Evolutionary conservation across 2,888 invertebrate species (phyloP).

Genomic region (Polyommatus iphigenia): DNA sequence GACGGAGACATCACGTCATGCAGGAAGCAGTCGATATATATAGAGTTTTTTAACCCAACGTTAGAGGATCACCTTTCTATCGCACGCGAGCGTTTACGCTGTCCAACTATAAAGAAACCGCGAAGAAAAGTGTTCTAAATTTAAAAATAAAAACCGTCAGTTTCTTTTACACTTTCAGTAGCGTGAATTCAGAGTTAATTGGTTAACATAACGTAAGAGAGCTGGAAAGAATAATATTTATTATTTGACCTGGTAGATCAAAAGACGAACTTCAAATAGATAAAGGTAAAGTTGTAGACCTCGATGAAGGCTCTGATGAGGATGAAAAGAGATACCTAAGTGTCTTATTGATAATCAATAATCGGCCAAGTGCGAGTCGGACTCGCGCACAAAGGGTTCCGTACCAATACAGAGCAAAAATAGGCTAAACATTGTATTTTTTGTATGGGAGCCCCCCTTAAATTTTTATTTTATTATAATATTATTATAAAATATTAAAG

Average conservation of each 20-base stretch:
- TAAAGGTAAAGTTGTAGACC: background rate
- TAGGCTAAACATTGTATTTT: no score
- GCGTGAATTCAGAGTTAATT: no score
- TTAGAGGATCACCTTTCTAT: slow-evolving; percentile 32
- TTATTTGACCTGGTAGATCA: background rate
- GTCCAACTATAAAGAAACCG: slow-evolving; percentile 21
- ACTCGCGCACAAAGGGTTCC: no score
- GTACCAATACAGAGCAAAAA: no score
- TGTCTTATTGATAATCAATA: background rate
- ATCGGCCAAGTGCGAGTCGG: no score
- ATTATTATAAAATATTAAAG: no score
- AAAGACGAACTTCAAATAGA: background rate
- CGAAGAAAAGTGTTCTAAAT: slow-evolving; percentile 20
- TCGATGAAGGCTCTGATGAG: background rate
- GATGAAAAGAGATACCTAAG: background rate
- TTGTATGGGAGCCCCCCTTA: no score
- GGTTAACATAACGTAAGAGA: background rate
- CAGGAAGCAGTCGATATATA: slow-evolving; percentile 59
- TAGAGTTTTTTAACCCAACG: slow-evolving; percentile 46
- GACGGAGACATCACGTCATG: slow-evolving; percentile 28
- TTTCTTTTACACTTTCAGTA: background rate
- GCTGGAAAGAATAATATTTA: background rate
- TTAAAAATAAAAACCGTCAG: slow-evolving; percentile 8
- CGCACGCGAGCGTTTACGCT: slow-evolving; percentile 18
- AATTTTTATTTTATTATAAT: no score